Conservation (phyloP, 2,113 vertebrate genomes). For the Pluvianellus socialis region DNA sequence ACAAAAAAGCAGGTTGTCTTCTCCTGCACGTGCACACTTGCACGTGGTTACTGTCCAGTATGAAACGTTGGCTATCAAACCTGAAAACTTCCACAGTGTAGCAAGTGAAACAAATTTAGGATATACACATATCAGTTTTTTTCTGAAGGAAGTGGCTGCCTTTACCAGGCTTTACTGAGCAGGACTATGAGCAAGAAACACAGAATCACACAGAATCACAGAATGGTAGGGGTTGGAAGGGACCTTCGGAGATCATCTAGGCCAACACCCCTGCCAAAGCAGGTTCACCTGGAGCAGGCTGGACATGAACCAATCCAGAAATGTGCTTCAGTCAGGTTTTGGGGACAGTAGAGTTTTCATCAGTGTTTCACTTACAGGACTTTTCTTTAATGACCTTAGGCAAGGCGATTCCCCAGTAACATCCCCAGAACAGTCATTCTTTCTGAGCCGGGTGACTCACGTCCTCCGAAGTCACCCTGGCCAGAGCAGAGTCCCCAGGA, state of each 20-base stretch:
- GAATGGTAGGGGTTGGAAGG: not conserved
- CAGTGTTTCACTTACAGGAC: not conserved
- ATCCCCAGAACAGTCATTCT: not conserved
- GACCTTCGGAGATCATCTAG: not conserved
- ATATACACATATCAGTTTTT: not conserved
- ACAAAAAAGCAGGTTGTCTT: not conserved
- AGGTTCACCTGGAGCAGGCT: not conserved
- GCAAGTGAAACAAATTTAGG: not conserved
- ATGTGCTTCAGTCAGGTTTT: not conserved
- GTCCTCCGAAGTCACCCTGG: not conserved
- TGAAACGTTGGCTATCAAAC: not conserved
- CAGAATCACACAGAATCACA: not conserved
- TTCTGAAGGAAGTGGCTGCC: not conserved
- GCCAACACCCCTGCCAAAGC: not conserved
- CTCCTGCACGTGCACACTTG: not conserved
- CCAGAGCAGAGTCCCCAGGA: not conserved
- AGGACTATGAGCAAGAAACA: not conserved
- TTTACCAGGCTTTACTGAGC: not conserved
- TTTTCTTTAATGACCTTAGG: not conserved
- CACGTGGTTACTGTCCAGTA: rapidly evolving
- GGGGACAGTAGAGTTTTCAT: not conserved
- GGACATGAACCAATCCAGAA: not conserved
- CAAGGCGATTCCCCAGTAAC: not conserved
- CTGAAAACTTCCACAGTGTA: not conserved
- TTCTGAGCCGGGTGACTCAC: not conserved